Evolutionary conservation across 2,888 invertebrate species (phyloP).

Genomic region (Drosophila subsilvestris): DNA sequence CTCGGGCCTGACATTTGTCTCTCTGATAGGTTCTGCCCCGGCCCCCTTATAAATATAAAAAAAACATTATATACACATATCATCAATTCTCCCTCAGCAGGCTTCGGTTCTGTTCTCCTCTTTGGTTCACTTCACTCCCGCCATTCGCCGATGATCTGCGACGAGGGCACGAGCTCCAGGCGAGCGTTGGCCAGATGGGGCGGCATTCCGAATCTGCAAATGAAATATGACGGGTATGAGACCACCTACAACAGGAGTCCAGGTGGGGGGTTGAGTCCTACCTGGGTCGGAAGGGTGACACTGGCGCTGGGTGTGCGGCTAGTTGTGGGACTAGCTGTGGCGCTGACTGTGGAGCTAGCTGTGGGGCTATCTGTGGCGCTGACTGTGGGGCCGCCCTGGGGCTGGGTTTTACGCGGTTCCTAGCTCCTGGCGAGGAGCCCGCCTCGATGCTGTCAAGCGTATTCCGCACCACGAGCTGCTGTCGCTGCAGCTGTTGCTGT

Average conservation of each 20-base stretch:
- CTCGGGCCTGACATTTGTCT: no score
- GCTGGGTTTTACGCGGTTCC: slow-evolving; percentile 59
- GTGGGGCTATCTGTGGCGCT: slow-evolving; percentile 59
- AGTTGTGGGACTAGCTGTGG: slow-evolving; percentile 30
- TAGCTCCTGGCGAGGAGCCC: slow-evolving; percentile 55
- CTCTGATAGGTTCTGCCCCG: no score
- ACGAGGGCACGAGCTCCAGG: slow-evolving; percentile 68
- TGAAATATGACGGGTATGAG: not conserved
- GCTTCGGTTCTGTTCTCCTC: not conserved
- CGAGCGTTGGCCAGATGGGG: slow-evolving; percentile 54
- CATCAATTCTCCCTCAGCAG: not conserved
- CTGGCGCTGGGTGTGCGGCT: not conserved
- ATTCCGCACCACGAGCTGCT: slow-evolving; percentile 53
- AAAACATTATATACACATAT: no score
- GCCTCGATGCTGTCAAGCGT: slow-evolving; percentile 66
- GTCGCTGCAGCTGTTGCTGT: slow-evolving; percentile 7
- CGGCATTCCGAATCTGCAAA: slow-evolving; percentile 46
- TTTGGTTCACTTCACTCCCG: slow-evolving; percentile 56
- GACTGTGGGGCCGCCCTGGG: slow-evolving; percentile 62
- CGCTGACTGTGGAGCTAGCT: slow-evolving; percentile 28
- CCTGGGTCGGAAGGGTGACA: slow-evolving; percentile 40
- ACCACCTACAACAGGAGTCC: not conserved
- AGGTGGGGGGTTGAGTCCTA: slow-evolving; percentile 1
- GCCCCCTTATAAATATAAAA: no score
- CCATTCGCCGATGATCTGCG: slow-evolving; percentile 71